Conservation (phyloP, 2,888 invertebrate genomes). For the Xestia ashworthii region DNA sequence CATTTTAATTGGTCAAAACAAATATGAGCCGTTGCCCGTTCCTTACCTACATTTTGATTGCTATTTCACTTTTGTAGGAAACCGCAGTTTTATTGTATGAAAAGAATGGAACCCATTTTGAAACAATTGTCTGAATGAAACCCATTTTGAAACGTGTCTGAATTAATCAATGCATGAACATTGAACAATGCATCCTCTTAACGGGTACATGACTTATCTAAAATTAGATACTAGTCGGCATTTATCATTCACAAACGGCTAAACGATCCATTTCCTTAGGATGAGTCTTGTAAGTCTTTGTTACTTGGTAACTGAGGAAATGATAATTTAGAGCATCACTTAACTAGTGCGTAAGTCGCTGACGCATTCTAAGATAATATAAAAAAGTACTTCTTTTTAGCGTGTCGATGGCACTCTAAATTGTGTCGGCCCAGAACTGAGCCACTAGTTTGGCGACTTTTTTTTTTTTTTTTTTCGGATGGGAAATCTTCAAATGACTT, state of each 20-base stretch:
- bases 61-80: too few relatives aligned
- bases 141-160: neutral
- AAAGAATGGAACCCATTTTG: neutral
- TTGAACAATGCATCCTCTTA: neutral
- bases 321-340: slow-evolving; percentile 55
- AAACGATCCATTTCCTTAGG: slow-evolving; percentile 62
- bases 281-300: slow-evolving; percentile 59
- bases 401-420: too few relatives aligned
- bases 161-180: neutral
- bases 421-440: too few relatives aligned
- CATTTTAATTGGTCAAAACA: too few relatives aligned
- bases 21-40: too few relatives aligned
- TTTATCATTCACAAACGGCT: slow-evolving; percentile 52
- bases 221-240: slow-evolving; percentile 42
- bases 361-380: slow-evolving; percentile 11
- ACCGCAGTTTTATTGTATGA: too few relatives aligned
- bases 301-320: slow-evolving; percentile 53
- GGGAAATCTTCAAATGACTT: too few relatives aligned
- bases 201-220: slow-evolving; percentile 5
- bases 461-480: too few relatives aligned
- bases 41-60: too few relatives aligned
- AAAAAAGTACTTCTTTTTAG: neutral
- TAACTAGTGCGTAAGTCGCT: slow-evolving; percentile 31
- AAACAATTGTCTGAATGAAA: neutral
- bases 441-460: too few relatives aligned